Base-by-base conservation (phyloP, 2,113 vertebrate genomes). In the Zosterops hypoxanthus region DNA sequence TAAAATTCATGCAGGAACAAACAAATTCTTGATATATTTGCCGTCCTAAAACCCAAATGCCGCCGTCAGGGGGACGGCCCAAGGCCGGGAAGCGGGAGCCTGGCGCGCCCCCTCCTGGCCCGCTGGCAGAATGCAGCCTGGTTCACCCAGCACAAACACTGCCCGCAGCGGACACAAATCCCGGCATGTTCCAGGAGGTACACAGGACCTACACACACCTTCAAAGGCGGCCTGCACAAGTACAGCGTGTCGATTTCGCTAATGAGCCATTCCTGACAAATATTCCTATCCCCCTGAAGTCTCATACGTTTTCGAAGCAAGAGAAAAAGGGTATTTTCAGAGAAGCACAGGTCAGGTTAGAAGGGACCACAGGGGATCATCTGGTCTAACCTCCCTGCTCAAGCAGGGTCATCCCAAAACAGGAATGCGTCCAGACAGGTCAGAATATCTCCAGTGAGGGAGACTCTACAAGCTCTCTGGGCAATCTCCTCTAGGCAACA, bases 61-160 rank as follows among this genome's bases (percentile, higher is more conserved):
- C 15, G 3, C 55, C 39, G 41, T 11, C 34, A 19, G 17, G 14
- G 21, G 6, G 55, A 12, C 1, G 9, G 65, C 36, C 21, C 4
- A 2, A 2, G 0, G 4, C 8, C 63, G 26, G 39, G 26, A 24
- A 73, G 46, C 28, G 1, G 82, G 66, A 7, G 76, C 72, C 88
- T 66, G 5, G 90, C 82, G 82, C 92, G 73, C 94, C 94, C 93
- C 65, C 96, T 94, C 7, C 92, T 50, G 96, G 68, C 52, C 24
- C 19, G 19, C 42, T 2, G 49, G 25, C 68, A 66, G 76, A 70
- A 44, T 5, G 33, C 88, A 77, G 2, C 42, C 52, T 2, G 34
- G 6, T 2, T 6, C 63, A 12, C 68, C 2, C 9, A 12, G 22
- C 61, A 31, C 18, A 8, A 12, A 14, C 46, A 8, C 0, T 0